Conservation (phyloP, 2,113 vertebrate genomes). For the Piaya cayana region DNA sequence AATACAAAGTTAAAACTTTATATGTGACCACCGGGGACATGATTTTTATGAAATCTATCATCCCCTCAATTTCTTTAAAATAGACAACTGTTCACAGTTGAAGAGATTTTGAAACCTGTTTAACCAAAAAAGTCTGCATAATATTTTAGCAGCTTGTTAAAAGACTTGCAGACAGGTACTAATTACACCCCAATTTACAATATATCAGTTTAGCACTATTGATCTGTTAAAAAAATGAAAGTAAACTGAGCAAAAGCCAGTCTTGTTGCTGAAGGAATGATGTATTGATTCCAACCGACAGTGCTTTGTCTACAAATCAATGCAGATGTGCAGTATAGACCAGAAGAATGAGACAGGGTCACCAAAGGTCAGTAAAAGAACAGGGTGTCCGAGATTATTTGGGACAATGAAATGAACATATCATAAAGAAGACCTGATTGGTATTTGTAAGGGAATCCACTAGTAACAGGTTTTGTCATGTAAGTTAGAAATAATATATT, state of each 20-base stretch:
- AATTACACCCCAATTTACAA: conserved; percentile 89
- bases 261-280: conserved; percentile 91
- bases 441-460: conserved; percentile 64
- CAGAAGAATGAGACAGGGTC: conserved; percentile 82
- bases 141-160: conserved; percentile 71
- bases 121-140: conserved; percentile 4
- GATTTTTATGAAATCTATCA: background rate
- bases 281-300: conserved; percentile 92
- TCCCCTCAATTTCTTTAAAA: background rate
- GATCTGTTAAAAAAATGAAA: conserved; percentile 83
- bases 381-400: conserved; percentile 68
- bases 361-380: conserved; percentile 79
- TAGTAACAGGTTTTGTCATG: conserved; percentile 24
- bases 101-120: background rate
- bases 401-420: conserved; percentile 81
- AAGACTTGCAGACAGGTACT: conserved; percentile 76
- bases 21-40: background rate
- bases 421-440: conserved; percentile 69
- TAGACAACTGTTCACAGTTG: background rate
- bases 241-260: conserved; percentile 79
- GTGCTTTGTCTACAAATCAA: conserved; percentile 87
- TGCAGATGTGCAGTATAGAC: conserved; percentile 76
- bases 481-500: background rate
- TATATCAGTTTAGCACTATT: conserved; percentile 81
- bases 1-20: background rate